phyloP scores from a whole-genome alignment of 2,113 vertebrate species.

The Chionomys nivalis region DNA sequence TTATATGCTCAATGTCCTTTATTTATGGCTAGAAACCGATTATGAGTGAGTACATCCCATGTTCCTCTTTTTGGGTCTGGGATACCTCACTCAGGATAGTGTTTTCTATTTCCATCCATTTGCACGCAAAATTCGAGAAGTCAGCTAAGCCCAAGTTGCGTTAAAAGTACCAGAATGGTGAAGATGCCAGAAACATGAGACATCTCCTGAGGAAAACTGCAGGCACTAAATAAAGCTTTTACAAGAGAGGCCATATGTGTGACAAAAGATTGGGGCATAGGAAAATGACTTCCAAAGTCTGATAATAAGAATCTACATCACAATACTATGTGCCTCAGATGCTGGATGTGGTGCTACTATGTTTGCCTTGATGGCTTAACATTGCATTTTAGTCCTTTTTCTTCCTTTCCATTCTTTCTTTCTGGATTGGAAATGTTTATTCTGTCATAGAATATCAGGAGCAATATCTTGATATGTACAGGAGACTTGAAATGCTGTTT shows the following conservation, averaged over 20 bases:
- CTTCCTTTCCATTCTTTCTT: background rate
- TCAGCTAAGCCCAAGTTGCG: background rate
- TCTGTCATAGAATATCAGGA: background rate
- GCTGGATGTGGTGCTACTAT: too few relatives aligned
- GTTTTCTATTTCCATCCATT: too few relatives aligned
- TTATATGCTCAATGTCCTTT: too few relatives aligned
- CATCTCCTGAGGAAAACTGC: background rate
- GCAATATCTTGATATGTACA: background rate
- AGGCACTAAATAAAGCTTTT: too few relatives aligned
- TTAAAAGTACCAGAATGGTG: background rate
- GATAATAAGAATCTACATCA: background rate
- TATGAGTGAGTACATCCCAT: too few relatives aligned
- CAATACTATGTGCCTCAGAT: background rate
- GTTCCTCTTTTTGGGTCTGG: too few relatives aligned
- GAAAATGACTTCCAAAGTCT: background rate
- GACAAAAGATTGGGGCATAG: background rate
- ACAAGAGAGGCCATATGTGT: background rate
- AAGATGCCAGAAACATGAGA: background rate
- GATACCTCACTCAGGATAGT: too few relatives aligned
- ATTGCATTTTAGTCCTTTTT: background rate
- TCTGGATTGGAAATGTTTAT: background rate
- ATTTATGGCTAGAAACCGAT: too few relatives aligned
- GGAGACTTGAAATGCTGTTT: background rate
- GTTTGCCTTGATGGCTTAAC: background rate
- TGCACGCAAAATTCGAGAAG: too few relatives aligned